phyloP scores from a whole-genome alignment of 2,113 vertebrate species.

The Oncorhynchus kisutch region DNA sequence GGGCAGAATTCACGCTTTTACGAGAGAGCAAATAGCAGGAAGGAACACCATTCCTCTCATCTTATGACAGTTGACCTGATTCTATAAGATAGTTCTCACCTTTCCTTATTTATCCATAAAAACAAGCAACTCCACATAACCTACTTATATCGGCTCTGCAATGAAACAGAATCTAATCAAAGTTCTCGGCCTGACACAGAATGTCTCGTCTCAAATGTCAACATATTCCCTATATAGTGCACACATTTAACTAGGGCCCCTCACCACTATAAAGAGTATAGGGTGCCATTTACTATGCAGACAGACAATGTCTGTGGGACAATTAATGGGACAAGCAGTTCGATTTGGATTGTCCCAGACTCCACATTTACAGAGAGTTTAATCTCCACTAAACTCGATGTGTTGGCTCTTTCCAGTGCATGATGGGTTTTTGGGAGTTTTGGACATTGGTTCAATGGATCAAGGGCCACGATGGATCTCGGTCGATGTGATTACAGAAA shows the following conservation, averaged over 20 bases:
- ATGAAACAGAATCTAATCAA: background rate
- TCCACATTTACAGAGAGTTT: background rate
- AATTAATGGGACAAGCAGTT: background rate
- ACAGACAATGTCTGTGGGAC: too few species aligned
- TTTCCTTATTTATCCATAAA: background rate
- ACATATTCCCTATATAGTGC: too few species aligned
- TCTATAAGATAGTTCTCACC: background rate
- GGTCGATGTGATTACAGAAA: background rate
- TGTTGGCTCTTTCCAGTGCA: background rate
- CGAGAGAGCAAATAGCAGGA: background rate
- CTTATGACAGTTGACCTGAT: background rate
- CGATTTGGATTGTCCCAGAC: background rate
- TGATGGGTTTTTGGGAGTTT: background rate
- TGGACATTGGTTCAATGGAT: background rate
- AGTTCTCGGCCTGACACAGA: background rate
- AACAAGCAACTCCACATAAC: background rate
- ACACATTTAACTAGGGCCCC: too few species aligned
- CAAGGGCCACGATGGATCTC: background rate
- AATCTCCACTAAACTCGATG: background rate
- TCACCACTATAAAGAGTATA: too few species aligned
- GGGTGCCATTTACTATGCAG: too few species aligned
- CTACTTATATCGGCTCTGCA: background rate
- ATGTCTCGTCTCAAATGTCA: background rate
- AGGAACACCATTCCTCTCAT: background rate
- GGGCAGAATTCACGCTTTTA: background rate